Percentiles rank a stretch among this genome's conserved stretches.
phyloP scores from a whole-genome alignment of 2,797 vertebrate species.

The Orientallactaga sibirica region DNA sequence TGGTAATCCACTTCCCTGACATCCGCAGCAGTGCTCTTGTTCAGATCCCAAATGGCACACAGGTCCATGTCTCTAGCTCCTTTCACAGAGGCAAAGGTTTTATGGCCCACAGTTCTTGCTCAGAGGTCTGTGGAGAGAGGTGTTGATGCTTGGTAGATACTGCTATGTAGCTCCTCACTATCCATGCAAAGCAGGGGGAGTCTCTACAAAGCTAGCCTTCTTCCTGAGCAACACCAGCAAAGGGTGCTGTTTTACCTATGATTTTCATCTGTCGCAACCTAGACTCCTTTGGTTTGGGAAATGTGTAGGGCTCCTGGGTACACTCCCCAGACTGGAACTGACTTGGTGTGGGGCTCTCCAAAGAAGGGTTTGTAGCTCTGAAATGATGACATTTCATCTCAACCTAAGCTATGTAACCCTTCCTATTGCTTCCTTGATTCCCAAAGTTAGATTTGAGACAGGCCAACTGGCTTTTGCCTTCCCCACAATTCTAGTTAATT shows the following conservation, averaged over 20 bases:
- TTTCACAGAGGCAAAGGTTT: background rate
- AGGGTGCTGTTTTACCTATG: background rate
- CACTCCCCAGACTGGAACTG: background rate
- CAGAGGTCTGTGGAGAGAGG: background rate
- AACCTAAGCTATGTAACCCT: too few species aligned
- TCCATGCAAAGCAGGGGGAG: background rate
- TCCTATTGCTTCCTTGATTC: too few species aligned
- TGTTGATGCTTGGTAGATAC: background rate
- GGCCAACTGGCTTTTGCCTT: background rate
- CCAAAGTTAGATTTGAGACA: background rate
- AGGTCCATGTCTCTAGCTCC: constrained; percentile 23
- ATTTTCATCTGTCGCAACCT: background rate
- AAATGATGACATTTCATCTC: too few species aligned
- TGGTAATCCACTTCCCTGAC: background rate
- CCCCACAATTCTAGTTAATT: background rate
- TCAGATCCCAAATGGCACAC: background rate
- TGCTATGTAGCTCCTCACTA: background rate
- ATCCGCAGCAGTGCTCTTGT: background rate
- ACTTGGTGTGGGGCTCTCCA: too few species aligned
- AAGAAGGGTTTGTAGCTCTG: too few species aligned
- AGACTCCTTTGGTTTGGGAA: background rate
- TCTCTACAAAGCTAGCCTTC: background rate
- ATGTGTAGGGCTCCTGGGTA: background rate
- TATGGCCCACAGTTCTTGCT: background rate
- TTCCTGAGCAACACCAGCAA: background rate